phyloP scores from a whole-genome alignment of 2,888 invertebrate genomes.

The Petrolisthes cinctipes region DNA sequence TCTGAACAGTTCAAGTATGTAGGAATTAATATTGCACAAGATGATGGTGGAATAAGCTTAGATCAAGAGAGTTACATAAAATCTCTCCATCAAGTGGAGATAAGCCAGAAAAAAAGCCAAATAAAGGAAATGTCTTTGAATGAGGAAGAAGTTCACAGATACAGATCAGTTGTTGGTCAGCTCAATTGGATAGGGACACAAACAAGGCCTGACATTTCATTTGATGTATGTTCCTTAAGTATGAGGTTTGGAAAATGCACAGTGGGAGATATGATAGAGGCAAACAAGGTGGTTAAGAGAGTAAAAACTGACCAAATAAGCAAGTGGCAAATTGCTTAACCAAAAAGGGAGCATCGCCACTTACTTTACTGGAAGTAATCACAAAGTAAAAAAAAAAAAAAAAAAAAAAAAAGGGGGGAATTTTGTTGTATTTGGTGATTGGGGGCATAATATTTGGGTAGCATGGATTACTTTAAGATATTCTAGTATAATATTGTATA shows the following conservation, averaged over 20 bases:
- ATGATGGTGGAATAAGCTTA: conserved; percentile 10
- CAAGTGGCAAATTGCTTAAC: no score
- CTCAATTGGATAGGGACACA: conserved; percentile 21
- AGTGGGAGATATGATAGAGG: conserved; percentile 15
- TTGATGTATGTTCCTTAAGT: conserved; percentile 17
- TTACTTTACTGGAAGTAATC: no score
- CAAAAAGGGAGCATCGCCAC: no score
- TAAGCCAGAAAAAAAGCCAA: conserved; percentile 15
- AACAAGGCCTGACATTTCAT: conserved; percentile 15
- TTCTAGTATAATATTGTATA: no score
- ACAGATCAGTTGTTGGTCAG: conserved; percentile 11
- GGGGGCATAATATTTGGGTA: no score
- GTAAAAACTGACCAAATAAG: conserved; percentile 20
- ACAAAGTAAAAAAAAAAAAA: not conserved
- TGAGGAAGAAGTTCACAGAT: not conserved
- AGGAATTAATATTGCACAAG: not conserved
- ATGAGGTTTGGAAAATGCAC: conserved; percentile 12
- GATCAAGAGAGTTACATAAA: conserved; percentile 17
- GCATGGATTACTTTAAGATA: no score
- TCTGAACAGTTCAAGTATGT: conserved; percentile 4
- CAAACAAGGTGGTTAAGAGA: conserved; percentile 20
- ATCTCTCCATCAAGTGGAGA: conserved; percentile 10
- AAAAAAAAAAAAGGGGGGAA: no score
- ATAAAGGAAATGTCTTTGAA: conserved; percentile 4
- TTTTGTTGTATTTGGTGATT: no score